Percentiles rank a stretch among this genome's conserved stretches.
phyloP scores from a whole-genome alignment of 1,140 invertebrate genomes.

The Gonioctena quinquepunctata region DNA sequence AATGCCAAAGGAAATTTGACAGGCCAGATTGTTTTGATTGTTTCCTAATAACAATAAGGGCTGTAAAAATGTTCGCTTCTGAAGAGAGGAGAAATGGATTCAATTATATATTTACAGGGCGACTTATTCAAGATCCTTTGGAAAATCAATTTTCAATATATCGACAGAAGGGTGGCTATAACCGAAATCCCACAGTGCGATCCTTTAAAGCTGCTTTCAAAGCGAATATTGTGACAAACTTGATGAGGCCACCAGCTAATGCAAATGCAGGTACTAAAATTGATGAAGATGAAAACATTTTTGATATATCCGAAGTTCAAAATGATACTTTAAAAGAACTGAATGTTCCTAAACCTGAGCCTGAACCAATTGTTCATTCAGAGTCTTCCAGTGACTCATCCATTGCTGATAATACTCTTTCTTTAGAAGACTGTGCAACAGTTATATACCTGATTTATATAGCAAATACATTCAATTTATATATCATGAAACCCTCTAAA shows the following conservation, averaged over 20 bases:
- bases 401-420: background rate
- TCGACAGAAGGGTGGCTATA: conserved; percentile 21
- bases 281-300: background rate
- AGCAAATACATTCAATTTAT: too few species aligned
- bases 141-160: conserved; percentile 26
- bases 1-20: conserved; percentile 9
- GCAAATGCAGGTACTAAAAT: conserved; percentile 18
- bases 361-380: background rate
- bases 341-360: background rate
- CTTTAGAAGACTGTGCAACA: background rate
- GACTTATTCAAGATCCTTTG: conserved; percentile 25
- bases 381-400: background rate
- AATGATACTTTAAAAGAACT: background rate
- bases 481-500: too few species aligned
- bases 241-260: conserved; percentile 7
- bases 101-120: conserved; percentile 14
- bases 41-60: conserved; percentile 25
- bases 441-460: too few species aligned
- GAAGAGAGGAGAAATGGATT: conserved; percentile 22
- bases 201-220: conserved; percentile 18
- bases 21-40: conserved; percentile 27
- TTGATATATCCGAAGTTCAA: background rate
- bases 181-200: conserved; percentile 20
- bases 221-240: conserved; percentile 3
- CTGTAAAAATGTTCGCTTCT: conserved; percentile 17